Percentiles rank a stretch among this genome's conserved stretches.
Conservation (phyloP, 2,888 invertebrate genomes). For the Amphipoea lucens region DNA sequence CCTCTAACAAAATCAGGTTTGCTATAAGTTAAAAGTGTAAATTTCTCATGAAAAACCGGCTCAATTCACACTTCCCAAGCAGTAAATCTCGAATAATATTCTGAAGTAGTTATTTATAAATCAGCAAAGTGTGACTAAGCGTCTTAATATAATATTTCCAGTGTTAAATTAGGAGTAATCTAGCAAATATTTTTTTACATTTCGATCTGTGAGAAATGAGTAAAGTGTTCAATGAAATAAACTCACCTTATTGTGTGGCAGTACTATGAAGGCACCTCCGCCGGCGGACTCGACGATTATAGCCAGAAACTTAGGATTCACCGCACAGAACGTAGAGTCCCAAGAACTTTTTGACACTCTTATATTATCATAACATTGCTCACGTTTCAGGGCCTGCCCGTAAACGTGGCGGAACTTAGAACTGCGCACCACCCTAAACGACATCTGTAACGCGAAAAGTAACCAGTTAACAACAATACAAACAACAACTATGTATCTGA, state of each 20-base stretch:
- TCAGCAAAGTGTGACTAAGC: constrained; percentile 64
- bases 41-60: background rate
- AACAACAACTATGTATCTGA: constrained; percentile 78
- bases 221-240: constrained; percentile 59
- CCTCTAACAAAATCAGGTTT: background rate
- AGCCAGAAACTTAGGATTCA: constrained; percentile 99
- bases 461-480: constrained; percentile 81
- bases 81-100: constrained; percentile 28
- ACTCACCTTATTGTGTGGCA: constrained; percentile 97
- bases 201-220: constrained; percentile 57
- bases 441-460: constrained; percentile 93
- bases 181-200: constrained; percentile 40
- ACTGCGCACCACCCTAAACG: constrained; percentile 98
- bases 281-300: constrained; percentile 99
- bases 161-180: constrained; percentile 39
- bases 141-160: constrained; percentile 60
- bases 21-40: background rate
- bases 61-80: constrained; percentile 1
- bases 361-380: constrained; percentile 99
- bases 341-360: constrained; percentile 99
- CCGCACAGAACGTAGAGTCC: constrained; percentile 99
- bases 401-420: constrained; percentile 99
- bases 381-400: constrained; percentile 97
- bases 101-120: constrained; percentile 64
- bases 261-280: constrained; percentile 98